These are phyloP conservation scores for Hippocampus zosterae DNA, from an alignment of 2,113 vertebrate species.

Conservation along the genomic window DNA sequence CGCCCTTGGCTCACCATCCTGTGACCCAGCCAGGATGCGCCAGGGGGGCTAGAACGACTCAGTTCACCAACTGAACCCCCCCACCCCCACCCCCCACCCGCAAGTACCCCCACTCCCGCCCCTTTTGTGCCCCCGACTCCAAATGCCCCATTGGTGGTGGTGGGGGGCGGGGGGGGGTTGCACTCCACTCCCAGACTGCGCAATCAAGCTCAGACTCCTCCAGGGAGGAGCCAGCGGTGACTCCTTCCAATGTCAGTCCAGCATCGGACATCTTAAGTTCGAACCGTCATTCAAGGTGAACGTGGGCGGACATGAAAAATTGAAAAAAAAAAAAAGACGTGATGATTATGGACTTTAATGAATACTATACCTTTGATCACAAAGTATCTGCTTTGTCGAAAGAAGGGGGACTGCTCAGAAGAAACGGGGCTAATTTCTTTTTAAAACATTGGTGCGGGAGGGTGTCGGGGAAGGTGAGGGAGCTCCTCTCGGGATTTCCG, in stretches of 20 bases:
- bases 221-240: conserved; percentile 57
- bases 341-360: conserved; percentile 43
- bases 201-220: conserved; percentile 63
- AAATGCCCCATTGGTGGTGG: conserved; percentile 11
- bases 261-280: conserved; percentile 63
- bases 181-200: conserved; percentile 65
- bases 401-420: conserved; percentile 25
- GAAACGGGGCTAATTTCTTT: conserved; percentile 41
- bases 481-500: conserved; percentile 60
- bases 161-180: conserved; percentile 54
- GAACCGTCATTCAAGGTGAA: conserved; percentile 54
- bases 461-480: conserved; percentile 52
- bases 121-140: conserved; percentile 45
- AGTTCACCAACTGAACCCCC: conserved; percentile 53
- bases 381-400: conserved; percentile 37
- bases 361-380: conserved; percentile 49
- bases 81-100: neutral
- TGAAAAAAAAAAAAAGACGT: conserved; percentile 1
- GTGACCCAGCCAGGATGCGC: conserved; percentile 65
- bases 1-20: conserved; percentile 61
- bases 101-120: conserved; percentile 29
- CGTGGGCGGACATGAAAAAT: conserved; percentile 38
- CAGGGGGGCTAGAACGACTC: conserved; percentile 55
- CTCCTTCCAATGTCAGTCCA: conserved; percentile 64
- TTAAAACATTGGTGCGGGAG: conserved; percentile 31